phyloP scores from a whole-genome alignment of 2,113 vertebrate genomes.

The Platysternon megacephalum region DNA sequence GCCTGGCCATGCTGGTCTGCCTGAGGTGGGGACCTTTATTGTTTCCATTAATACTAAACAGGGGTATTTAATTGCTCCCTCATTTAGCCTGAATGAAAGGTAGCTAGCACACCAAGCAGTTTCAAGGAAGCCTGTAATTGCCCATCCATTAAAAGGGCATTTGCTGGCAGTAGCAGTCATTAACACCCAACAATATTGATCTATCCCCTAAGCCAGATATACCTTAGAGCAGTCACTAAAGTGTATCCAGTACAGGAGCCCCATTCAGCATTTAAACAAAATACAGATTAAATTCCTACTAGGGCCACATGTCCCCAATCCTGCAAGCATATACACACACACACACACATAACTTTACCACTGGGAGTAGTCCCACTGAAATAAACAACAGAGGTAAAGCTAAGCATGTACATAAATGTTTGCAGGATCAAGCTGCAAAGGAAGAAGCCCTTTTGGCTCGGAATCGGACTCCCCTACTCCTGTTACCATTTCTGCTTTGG shows the following conservation, averaged over 20 bases:
- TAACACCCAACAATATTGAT: not conserved
- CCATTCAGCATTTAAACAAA: not conserved
- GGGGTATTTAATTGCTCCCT: not conserved
- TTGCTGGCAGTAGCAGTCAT: not conserved
- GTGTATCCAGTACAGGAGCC: not conserved
- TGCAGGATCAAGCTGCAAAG: not conserved
- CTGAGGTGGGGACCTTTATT: not conserved
- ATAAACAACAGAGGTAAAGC: not conserved
- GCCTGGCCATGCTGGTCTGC: not conserved
- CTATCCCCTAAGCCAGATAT: not conserved
- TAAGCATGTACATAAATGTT: not conserved
- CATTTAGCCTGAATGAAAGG: not conserved
- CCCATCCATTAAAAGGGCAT: not conserved
- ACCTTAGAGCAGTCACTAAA: not conserved
- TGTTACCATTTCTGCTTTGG: not conserved
- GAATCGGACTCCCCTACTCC: not conserved
- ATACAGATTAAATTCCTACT: not conserved
- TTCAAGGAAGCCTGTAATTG: not conserved
- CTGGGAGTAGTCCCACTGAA: accelerated
- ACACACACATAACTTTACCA: not conserved
- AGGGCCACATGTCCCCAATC: not conserved
- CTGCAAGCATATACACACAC: not conserved
- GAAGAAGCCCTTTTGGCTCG: not conserved
- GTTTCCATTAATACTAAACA: not conserved
- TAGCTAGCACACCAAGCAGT: accelerated